Base-by-base conservation (phyloP, 2,888 invertebrate species). In the Perithous albicinctus region DNA sequence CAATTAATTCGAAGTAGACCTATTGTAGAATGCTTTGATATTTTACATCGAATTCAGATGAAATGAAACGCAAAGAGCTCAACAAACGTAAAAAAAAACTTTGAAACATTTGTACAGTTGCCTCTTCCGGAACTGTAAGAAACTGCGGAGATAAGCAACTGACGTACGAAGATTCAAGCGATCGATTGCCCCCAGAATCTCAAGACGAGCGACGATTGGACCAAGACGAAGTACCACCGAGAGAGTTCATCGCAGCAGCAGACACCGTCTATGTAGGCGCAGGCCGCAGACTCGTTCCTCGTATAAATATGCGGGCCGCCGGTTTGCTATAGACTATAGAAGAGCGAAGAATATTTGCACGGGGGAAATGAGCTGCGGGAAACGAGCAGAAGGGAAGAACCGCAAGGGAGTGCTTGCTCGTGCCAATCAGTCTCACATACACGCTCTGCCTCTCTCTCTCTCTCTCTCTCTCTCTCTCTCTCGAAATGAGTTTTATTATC, bases 301-400 rank as follows among this genome's bases (percentile, higher is more conserved):
- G 74, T 70, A 74, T 74, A 82, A 82, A 70, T 66, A 82, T 78
- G 78, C 75, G 66, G 59, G 66, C 66, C 54, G 67, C 32, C 63
- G 26, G 63, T 51, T 75, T 15, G 43, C 32, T 20, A 41, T 54
- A 73, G 29, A 63, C 35, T 61, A 70, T 75, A 75, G 78, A 74
- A 64, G 73, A 78, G 38, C 41, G 79, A 72, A 76, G 89, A 87
- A 88, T 89, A 88, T 88, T 89, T 87, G 87, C 83, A 83, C 76
- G 78, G 72, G 79, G 82, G 82, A 85, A 88, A 89, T 87, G 86
- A 87, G 77, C 80, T 86, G 84, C 80, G 84, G 84, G 82, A 84
- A 85, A 84, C 69, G 82, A 85, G 74, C 64, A 78, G 75, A 84
- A 86, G 61, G 66, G 80, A 85, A 78, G 78, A 85, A 83, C 81